Base-by-base conservation (phyloP, 2,888 invertebrate species). In the Eristalinus sepulchralis region DNA sequence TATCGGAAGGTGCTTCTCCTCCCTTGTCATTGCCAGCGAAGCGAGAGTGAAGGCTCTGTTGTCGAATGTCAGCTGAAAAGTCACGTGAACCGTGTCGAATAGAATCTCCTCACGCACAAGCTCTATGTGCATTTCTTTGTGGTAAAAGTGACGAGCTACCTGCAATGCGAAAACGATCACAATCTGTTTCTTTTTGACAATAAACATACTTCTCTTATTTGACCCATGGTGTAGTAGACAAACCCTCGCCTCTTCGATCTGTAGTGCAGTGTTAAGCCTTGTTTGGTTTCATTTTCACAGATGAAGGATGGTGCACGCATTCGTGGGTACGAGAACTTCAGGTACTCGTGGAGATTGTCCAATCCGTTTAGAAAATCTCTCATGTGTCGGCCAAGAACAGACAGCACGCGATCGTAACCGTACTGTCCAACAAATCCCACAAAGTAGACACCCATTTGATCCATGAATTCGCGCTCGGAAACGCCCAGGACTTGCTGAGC, bases 141-240 rank as follows among this genome's bases (percentile, higher is more conserved):
- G 96, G 93, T 99, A 99, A 92, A 98, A 98, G 91, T 97, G 96
- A 22, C 97, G 94, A 1, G 97, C 98, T 85, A 98, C 98, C 96
- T 96, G n/a, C 22, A 71, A 91, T n/a, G n/a, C n/a, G 1, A n/a
- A 9, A 34, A 34, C 17, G 17, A 6, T 47, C 8, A 17, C 0
- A 47, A 6, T 20, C 1, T n/a, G 39, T 39, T n/a, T 39, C 9
- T 57, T 57, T 57, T 9, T 2, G 24, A 10, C 9, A 63, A 0
- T 62, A 60, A 24, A 31, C 57, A 91, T 89, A 95, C 96, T 94
- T 96, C 97, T 91, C 97, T 94, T 88, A 98, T 98, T 93, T 98
- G 98, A 2, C 98, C 99, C 96, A 98, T 98, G 6, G 98, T 98
- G 91, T 99, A 99, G 92, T 97, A 97, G 5, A 98, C 96, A 91